A percentile compares a stretch with the other conserved stretches of the same genome.
Evolutionary conservation across 2,888 invertebrate genomes (phyloP).

Genomic region (Brachyptera putata): DNA sequence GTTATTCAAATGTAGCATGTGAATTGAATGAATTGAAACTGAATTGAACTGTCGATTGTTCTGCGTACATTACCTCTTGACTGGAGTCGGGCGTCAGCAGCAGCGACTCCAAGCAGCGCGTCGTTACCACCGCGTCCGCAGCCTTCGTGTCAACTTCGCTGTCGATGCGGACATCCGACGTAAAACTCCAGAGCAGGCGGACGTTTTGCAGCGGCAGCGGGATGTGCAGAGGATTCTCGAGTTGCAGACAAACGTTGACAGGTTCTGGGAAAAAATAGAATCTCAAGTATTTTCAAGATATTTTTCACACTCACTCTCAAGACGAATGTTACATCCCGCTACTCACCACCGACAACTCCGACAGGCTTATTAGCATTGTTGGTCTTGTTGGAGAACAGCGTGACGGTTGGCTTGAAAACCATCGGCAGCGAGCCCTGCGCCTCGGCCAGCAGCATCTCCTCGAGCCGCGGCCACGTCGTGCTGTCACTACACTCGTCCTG

Average conservation of each 20-base stretch:
- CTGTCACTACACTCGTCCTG: constrained; percentile 27
- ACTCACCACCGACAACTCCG: constrained; percentile 65
- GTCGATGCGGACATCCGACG: background rate
- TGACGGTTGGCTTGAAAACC: constrained; percentile 73
- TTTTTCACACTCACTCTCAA: no score
- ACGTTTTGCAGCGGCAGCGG: constrained; percentile 64
- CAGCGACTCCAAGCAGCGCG: constrained; percentile 54
- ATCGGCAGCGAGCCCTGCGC: constrained; percentile 64
- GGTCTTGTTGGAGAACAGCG: constrained; percentile 62
- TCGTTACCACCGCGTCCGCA: constrained; percentile 50
- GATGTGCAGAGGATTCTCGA: constrained; percentile 73
- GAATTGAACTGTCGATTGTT: no score
- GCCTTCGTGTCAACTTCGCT: constrained; percentile 43
- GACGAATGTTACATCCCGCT: no score
- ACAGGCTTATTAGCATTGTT: constrained; percentile 62
- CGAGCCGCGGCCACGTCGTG: constrained; percentile 63
- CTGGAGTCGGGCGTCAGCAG: constrained; percentile 56
- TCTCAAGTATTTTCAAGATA: no score
- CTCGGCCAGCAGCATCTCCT: constrained; percentile 70
- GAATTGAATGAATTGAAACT: no score
- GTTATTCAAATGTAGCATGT: no score
- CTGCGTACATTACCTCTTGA: constrained; percentile 51
- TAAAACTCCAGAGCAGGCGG: constrained; percentile 68
- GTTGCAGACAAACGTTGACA: constrained; percentile 69
- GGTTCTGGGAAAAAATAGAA: constrained; percentile 70